Conservation (phyloP, 2,888 invertebrate genomes). For the Acrobasis repandana region DNA sequence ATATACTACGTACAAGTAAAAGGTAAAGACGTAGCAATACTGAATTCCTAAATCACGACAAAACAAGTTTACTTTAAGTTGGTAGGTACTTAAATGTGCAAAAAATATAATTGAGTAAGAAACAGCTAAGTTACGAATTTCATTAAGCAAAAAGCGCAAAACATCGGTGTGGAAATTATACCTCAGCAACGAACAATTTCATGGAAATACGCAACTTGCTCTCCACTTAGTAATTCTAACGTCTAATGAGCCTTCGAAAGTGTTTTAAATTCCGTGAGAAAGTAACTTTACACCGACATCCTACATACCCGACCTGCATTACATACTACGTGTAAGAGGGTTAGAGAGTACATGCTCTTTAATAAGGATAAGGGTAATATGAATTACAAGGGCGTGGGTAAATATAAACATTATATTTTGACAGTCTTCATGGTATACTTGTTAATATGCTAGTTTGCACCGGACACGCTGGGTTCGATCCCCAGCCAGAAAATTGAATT, state of each 20-base stretch:
- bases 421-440: no score
- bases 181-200: neutral
- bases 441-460: no score
- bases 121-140: neutral
- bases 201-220: slow-evolving; percentile 11
- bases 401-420: no score
- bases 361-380: no score
- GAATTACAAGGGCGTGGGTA: no score
- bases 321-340: neutral
- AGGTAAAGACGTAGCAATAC: neutral
- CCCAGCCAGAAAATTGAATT: no score
- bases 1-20: no score
- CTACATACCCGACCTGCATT: neutral
- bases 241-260: slow-evolving; percentile 12
- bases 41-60: neutral
- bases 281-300: neutral
- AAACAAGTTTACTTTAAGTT: no score
- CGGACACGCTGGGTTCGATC: no score
- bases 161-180: slow-evolving; percentile 1
- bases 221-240: slow-evolving; percentile 14
- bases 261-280: slow-evolving; percentile 11
- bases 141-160: slow-evolving; percentile 1
- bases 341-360: no score
- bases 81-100: neutral
- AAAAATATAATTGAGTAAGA: neutral